phyloP scores from a whole-genome alignment of 2,113 vertebrate species.

The Scalopus aquaticus region DNA sequence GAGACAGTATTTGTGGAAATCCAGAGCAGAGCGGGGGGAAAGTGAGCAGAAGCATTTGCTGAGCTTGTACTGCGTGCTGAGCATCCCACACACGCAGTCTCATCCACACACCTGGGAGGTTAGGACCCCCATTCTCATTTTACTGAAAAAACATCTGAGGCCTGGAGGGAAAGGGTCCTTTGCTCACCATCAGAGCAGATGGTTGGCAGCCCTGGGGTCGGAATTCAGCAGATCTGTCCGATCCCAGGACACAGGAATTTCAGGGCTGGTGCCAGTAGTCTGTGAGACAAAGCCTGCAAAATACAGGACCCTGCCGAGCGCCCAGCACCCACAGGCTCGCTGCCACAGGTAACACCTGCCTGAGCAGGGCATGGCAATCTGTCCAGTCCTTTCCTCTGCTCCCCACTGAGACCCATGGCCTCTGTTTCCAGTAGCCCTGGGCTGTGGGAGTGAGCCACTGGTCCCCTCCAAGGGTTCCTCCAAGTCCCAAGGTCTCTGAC shows the following conservation, averaged over 20 bases:
- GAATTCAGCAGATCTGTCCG: neutral
- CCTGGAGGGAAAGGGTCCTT: neutral
- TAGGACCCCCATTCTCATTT: neutral
- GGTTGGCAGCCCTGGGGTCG: neutral
- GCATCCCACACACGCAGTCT: neutral
- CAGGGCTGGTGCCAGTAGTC: neutral
- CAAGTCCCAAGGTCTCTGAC: neutral
- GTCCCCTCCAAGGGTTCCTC: neutral
- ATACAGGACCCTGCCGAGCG: neutral
- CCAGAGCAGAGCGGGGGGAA: neutral
- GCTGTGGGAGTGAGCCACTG: neutral
- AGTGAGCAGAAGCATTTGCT: neutral
- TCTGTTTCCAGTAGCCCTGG: neutral
- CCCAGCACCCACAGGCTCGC: no score
- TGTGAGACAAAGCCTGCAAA: neutral
- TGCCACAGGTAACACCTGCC: neutral
- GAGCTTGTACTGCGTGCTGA: neutral
- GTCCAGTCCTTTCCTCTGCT: neutral
- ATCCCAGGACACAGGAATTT: neutral
- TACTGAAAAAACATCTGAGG: neutral
- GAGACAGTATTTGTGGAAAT: neutral
- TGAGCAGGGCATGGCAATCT: no score
- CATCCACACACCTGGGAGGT: neutral
- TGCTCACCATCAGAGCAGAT: neutral
- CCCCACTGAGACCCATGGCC: neutral